Base-by-base conservation (phyloP, 2,113 vertebrate genomes). In the Gymnocephalus cernua region DNA sequence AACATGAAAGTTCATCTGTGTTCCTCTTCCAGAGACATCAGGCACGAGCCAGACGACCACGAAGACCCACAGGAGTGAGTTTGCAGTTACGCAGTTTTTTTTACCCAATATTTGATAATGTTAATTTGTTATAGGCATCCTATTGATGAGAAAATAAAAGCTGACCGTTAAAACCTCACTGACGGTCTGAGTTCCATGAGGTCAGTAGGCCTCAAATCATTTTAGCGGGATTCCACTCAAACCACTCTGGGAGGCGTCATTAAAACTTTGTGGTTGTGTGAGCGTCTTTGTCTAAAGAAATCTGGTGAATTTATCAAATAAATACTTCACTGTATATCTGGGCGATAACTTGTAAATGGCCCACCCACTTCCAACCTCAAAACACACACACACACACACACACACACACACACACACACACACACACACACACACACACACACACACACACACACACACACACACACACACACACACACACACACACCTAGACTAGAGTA, bases 1-100 rank as follows among this genome's bases (percentile, higher is more conserved):
- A 51, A 86, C 80, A 91, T 91, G 75, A 94, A 89, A 93, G 89
- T 92, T 90, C 79, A 89, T 91, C 81, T 61, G 54, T 66, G 83
- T 86, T 90, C 82, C 53, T 58, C 69, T 82, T 56, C 74, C 14
- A 5, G 77, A 90, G 89, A 92, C 83, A 59, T 69, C 61, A 48
- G 48, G 83, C 82, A 80, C 23, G 73, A 85, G 77, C 59, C 86
- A 91, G 89, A 89, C 84, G 21, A 83, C 88, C 87, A 79, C 86
- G 32, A 80, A 70, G 44, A 53, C 13, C 56, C 65, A 27, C 50
- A 80, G 64, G 69, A 74, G 48, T 66, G 74, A 83, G 66, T 78
- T 47, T 90, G 71, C 75, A 59, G 50, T 79, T 80, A 57, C 51
- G 9, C 2, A 38, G 35, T 41, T 41, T 79, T 47, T 29, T 67